phyloP scores from a whole-genome alignment of 2,113 vertebrate genomes.

The Scartelaos histophorus region DNA sequence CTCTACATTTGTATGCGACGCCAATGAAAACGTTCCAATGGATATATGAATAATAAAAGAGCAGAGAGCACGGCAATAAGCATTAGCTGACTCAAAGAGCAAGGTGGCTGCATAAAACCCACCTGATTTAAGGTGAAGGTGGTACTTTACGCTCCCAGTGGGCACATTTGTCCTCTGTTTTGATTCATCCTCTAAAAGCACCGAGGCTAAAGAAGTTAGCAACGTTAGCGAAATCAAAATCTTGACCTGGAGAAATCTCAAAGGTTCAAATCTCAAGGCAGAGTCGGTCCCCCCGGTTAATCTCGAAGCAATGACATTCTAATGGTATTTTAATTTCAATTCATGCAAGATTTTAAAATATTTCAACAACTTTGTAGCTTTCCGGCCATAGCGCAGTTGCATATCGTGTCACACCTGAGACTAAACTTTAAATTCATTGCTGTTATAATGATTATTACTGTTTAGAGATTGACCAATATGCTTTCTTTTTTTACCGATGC shows the following conservation, averaged over 20 bases:
- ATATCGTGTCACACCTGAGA: too few relatives aligned
- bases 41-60: constrained; percentile 59
- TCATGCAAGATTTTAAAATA: too few relatives aligned
- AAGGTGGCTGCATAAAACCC: constrained; percentile 35
- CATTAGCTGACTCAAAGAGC: constrained; percentile 32
- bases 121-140: constrained; percentile 33
- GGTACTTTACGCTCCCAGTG: neutral
- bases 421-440: too few relatives aligned
- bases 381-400: too few relatives aligned
- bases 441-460: too few relatives aligned
- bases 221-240: neutral
- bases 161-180: neutral
- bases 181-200: neutral
- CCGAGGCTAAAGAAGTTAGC: neutral
- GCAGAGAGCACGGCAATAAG: constrained; percentile 35
- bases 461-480: too few relatives aligned
- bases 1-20: constrained; percentile 49
- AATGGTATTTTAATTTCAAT: too few relatives aligned
- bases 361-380: too few relatives aligned
- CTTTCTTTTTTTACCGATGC: too few relatives aligned
- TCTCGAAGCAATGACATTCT: too few relatives aligned
- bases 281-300: neutral
- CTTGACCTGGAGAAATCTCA: constrained; percentile 12
- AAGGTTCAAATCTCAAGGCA: neutral
- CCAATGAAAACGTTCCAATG: constrained; percentile 33